Conservation (phyloP, 2,888 invertebrate genomes). For the Orthosia gothica region DNA sequence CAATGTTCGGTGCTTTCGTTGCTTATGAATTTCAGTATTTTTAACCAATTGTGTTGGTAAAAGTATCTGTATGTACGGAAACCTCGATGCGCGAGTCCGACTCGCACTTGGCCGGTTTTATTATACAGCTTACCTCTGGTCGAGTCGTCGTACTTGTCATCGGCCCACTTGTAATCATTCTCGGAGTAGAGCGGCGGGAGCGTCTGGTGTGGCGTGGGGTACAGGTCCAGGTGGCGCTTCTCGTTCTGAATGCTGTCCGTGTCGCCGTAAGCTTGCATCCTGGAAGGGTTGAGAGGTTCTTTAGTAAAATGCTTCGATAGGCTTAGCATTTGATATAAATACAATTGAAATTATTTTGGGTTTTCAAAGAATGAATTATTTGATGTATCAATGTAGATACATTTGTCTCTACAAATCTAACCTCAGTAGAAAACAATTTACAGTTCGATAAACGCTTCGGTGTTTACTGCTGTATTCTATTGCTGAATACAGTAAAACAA, state of each 20-base stretch:
- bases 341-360: too few species aligned
- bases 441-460: too few species aligned
- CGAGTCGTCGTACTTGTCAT: constrained; percentile 76
- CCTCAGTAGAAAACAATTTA: background rate
- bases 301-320: background rate
- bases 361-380: too few species aligned
- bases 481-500: too few species aligned
- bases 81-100: too few species aligned
- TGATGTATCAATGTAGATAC: too few species aligned
- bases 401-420: background rate
- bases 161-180: constrained; percentile 83
- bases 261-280: constrained; percentile 83
- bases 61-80: too few species aligned
- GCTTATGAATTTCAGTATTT: too few species aligned
- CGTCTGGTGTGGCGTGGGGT: constrained; percentile 89
- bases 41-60: too few species aligned
- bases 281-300: constrained; percentile 66
- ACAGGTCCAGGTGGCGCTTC: constrained; percentile 85
- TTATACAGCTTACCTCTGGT: constrained; percentile 76
- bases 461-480: too few species aligned
- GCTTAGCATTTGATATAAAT: background rate
- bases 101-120: too few species aligned
- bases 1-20: too few species aligned
- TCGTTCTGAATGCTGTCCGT: constrained; percentile 82
- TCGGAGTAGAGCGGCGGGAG: constrained; percentile 87